A percentile compares a stretch with the other conserved stretches of the same genome.
These are phyloP conservation scores for Aethina tumida DNA, from an alignment of 1,140 invertebrate genomes.

Conservation along the genomic window DNA sequence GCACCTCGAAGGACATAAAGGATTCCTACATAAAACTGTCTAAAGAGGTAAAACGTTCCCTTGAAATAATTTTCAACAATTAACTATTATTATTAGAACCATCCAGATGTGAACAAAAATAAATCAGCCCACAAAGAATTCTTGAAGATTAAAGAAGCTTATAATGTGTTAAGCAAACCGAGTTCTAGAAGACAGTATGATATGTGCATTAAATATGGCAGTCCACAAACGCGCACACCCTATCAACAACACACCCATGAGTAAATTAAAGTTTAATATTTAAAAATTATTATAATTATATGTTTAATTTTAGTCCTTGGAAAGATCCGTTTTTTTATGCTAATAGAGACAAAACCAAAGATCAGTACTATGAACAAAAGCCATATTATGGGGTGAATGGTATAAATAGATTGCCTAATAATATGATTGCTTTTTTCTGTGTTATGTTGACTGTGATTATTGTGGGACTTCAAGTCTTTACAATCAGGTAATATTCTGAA, in stretches of 20 bases:
- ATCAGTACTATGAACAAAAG: slow-evolving; percentile 29
- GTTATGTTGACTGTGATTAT: slow-evolving; percentile 41
- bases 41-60: slow-evolving; percentile 32
- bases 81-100: slow-evolving; percentile 33
- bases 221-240: slow-evolving; percentile 2
- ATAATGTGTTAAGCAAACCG: slow-evolving; percentile 41
- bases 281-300: slow-evolving; percentile 8
- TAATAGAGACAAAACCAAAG: slow-evolving; percentile 28
- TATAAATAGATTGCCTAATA: slow-evolving; percentile 44
- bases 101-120: slow-evolving; percentile 41
- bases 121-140: slow-evolving; percentile 40
- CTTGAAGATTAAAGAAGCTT: slow-evolving; percentile 46
- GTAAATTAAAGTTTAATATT: slow-evolving; percentile 8
- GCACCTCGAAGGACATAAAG: slow-evolving; percentile 35
- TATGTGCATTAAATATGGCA: slow-evolving; percentile 19
- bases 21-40: slow-evolving; percentile 38
- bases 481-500: slow-evolving; percentile 50
- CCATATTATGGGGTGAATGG: slow-evolving; percentile 51
- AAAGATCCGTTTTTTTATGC: slow-evolving; percentile 26
- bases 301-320: slow-evolving; percentile 30
- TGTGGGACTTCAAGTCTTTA: slow-evolving; percentile 42
- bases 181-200: slow-evolving; percentile 40
- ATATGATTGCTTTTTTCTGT: slow-evolving; percentile 42
- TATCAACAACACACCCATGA: neutral
- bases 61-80: slow-evolving; percentile 10